Percentiles rank a stretch among this genome's conserved stretches.
Conservation (phyloP, 1,140 invertebrate species). For the Chelonus insularis region DNA sequence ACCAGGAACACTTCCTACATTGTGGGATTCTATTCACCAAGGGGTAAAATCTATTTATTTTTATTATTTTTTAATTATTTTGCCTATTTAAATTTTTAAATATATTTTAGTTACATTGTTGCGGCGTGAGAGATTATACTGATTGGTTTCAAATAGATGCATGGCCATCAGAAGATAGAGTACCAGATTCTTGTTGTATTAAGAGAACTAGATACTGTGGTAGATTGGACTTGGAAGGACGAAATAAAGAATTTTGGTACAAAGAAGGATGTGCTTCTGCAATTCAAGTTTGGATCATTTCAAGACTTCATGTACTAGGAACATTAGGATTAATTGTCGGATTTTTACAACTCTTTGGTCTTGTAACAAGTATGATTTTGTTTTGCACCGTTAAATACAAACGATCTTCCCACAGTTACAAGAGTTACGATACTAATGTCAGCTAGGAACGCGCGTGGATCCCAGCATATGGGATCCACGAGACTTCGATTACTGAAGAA, state of each 20-base stretch:
- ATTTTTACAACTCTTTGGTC: constrained; percentile 71
- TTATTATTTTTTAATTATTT: constrained; percentile 1
- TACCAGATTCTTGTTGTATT: constrained; percentile 82
- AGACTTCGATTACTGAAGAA: constrained; percentile 28
- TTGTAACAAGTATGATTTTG: constrained; percentile 75
- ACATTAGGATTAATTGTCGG: constrained; percentile 73
- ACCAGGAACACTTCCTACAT: constrained; percentile 65
- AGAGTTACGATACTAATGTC: constrained; percentile 67
- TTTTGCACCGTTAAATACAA: constrained; percentile 77
- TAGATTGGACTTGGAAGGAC: constrained; percentile 50
- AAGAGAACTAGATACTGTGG: constrained; percentile 58
- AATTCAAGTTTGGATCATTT: constrained; percentile 70
- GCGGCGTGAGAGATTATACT: constrained; percentile 79
- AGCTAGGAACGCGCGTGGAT: constrained; percentile 51
- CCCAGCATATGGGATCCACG: constrained; percentile 35
- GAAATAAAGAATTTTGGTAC: constrained; percentile 66
- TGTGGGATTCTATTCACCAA: constrained; percentile 76
- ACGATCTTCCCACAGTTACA: constrained; percentile 69
- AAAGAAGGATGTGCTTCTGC: constrained; percentile 70
- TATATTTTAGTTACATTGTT: constrained; percentile 73
- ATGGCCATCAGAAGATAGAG: constrained; percentile 72
- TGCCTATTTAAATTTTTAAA: too few species aligned
- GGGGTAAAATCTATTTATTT: constrained; percentile 62
- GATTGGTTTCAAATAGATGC: constrained; percentile 84
- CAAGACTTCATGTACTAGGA: constrained; percentile 71